Base-by-base conservation (phyloP, 2,797 vertebrate genomes). In the Crotalus adamanteus region DNA sequence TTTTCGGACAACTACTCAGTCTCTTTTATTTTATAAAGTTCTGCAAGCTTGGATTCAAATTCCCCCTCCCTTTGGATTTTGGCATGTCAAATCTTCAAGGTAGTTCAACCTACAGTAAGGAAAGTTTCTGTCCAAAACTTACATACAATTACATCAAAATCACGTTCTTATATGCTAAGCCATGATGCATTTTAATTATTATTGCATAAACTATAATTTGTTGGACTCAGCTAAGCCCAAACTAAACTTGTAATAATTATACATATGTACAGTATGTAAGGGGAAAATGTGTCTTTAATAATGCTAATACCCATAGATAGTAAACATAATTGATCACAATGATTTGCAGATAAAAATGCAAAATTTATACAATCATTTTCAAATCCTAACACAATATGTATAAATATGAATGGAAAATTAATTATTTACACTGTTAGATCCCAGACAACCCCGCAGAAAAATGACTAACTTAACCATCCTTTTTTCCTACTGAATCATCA, bases 401-500 rank as follows among this genome's bases (percentile, higher is more conserved):
- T 47, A 83, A 47, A 47, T 4, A 83, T 83, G 20, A 47, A 83
- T 83, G 73, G 1, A 83, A 22, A 83, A 83, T 83, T 47, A 83
- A 4, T 12, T 47, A 83, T 83, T 83, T 83, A 47, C 20, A 11
- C 73, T 47, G 37, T 83, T 83, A 83, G 37, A 83, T 14, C 13
- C 14, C 5, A 14, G 3, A 22, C 25, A 86, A 73, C 26, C 16
- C 53, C 9, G 73, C 13, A 42, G 18, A 90, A 51, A 90, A 37
- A 51, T 11, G 2, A 25, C 4, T 26, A 2, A 59, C 31, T 16
- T 7, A 13, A 57, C 31, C 47, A 12, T 69, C 63, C 31, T 53
- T 88, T 65, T 51, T 91, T 92, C 86, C 89, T 57, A 53, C 37
- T 94, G 93, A 94, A 73, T 94, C 93, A 94, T 59, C 37, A 25